Conservation (phyloP, 2,888 invertebrate species). For the Phalera bucephala region DNA sequence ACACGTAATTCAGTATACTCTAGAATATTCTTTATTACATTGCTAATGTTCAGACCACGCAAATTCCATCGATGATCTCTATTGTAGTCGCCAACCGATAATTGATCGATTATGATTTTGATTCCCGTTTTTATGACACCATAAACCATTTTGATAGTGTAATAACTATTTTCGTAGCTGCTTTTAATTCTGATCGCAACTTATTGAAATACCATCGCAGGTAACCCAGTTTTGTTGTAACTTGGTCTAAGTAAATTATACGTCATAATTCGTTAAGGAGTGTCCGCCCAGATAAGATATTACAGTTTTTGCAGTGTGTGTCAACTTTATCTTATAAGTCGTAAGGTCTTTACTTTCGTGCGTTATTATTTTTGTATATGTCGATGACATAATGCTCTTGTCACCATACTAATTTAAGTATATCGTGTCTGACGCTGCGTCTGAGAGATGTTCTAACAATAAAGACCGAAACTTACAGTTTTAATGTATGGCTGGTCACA, state of each 20-base stretch:
- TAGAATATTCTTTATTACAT: constrained; percentile 1
- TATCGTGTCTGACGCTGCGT: constrained; percentile 28
- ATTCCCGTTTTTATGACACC: constrained; percentile 10
- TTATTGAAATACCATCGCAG: constrained; percentile 25
- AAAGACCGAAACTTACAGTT: constrained; percentile 20
- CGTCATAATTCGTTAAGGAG: constrained; percentile 22
- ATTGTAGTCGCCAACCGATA: constrained; percentile 9
- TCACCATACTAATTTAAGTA: constrained; percentile 13
- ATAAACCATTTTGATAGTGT: constrained; percentile 10
- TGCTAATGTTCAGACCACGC: background rate
- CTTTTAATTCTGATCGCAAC: constrained; percentile 11
- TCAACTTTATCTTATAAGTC: constrained; percentile 10
- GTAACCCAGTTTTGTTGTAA: constrained; percentile 24
- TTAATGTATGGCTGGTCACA: constrained; percentile 8
- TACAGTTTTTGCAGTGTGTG: constrained; percentile 1
- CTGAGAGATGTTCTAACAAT: constrained; percentile 21
- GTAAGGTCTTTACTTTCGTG: constrained; percentile 5
- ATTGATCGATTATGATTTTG: constrained; percentile 8
- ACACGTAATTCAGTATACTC: constrained; percentile 1
- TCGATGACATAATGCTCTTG: constrained; percentile 28
- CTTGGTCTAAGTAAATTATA: constrained; percentile 16
- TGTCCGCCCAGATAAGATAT: constrained; percentile 25
- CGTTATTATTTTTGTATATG: constrained; percentile 10
- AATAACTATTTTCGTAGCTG: constrained; percentile 14
- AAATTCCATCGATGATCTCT: constrained; percentile 12